phyloP scores from a whole-genome alignment of 1,140 invertebrate species.

The Apocrypta bakeri region DNA sequence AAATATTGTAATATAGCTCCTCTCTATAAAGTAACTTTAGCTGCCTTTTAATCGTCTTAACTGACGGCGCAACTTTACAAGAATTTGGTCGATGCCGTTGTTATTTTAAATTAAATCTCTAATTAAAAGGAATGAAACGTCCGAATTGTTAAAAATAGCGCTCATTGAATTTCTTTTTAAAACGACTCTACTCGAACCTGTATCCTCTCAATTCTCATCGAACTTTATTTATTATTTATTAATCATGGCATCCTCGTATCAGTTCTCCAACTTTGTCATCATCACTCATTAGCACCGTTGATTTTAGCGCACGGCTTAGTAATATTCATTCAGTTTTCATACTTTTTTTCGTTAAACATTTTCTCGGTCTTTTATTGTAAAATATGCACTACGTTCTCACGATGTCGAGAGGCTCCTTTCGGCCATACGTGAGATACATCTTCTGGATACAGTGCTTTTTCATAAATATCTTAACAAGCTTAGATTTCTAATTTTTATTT shows the following conservation, averaged over 20 bases:
- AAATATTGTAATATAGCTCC: slow-evolving; percentile 14
- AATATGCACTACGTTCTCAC: slow-evolving; percentile 48
- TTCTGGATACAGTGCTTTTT: slow-evolving; percentile 52
- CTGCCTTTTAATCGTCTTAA: not conserved
- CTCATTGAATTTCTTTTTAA: not conserved
- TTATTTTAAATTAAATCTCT: not conserved
- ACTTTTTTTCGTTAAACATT: not conserved
- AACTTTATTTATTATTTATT: slow-evolving; percentile 26
- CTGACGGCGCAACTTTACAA: not conserved
- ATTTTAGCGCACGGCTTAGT: slow-evolving; percentile 33
- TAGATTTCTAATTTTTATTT: slow-evolving; percentile 61
- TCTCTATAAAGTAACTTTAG: slow-evolving; percentile 26
- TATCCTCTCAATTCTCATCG: slow-evolving; percentile 18
- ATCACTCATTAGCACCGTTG: slow-evolving; percentile 38
- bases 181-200: slow-evolving; percentile 19
- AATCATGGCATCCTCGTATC: slow-evolving; percentile 26
- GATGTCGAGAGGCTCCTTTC: slow-evolving; percentile 53
- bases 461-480: slow-evolving; percentile 66
- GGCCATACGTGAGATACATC: slow-evolving; percentile 43
- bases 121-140: slow-evolving; percentile 37
- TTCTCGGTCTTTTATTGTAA: slow-evolving; percentile 31
- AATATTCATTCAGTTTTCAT: not conserved
- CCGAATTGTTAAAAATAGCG: slow-evolving; percentile 30
- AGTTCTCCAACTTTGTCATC: not conserved
- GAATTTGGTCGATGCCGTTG: slow-evolving; percentile 43